A percentile compares a stretch with the other conserved stretches of the same genome.
phyloP scores from a whole-genome alignment of 2,113 vertebrate genomes.

The cat (Felis catus) region F.catus_Fca126_mat1.0 CM031421.1:66544001-66544500 shows the following conservation, averaged over 20 bases:
- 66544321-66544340: background rate
- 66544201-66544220: too few species aligned
- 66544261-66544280: background rate
- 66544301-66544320: background rate
- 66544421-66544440: background rate
- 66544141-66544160: too few species aligned
- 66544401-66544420: background rate
- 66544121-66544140: too few species aligned
- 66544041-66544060: too few species aligned
- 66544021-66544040: background rate
- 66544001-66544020: background rate
- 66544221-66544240: too few species aligned
- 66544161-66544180: too few species aligned
- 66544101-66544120: too few species aligned
- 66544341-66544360: background rate
- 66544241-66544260: background rate
- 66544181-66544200: too few species aligned
- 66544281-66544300: background rate
- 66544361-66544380: background rate
- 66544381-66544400: background rate
- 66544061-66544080: too few species aligned
- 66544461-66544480: conserved; percentile 16
- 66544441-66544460: background rate
- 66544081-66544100: too few species aligned
- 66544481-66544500: background rate